Evolutionary conservation across 1,140 invertebrate species (phyloP).

Genomic region (Drosophila pseudoobscura): DNA sequence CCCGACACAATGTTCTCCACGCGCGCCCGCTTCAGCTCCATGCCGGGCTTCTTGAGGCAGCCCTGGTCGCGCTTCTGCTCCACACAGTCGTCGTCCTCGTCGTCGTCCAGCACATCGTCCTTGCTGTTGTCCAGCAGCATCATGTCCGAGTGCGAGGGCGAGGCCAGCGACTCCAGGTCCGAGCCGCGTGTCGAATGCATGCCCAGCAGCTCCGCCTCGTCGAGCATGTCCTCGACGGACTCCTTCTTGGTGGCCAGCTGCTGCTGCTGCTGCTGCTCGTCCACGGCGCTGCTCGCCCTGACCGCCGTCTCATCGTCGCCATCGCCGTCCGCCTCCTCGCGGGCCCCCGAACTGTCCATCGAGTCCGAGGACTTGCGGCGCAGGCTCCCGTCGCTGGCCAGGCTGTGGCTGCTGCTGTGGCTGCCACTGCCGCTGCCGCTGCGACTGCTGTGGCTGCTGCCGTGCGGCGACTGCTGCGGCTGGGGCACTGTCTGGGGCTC

Average conservation of each 20-base stretch:
- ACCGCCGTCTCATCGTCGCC: no score
- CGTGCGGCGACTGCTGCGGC: constrained; percentile 58
- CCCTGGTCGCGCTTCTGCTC: constrained; percentile 55
- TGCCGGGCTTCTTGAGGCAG: constrained; percentile 81
- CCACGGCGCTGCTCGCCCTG: constrained; percentile 19
- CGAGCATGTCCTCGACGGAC: constrained; percentile 74
- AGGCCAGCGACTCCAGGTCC: constrained; percentile 86
- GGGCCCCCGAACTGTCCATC: constrained; percentile 43
- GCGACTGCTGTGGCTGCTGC: constrained; percentile 61
- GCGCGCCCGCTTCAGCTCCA: constrained; percentile 93
- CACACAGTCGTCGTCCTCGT: constrained; percentile 84
- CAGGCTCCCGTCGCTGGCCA: constrained; percentile 60
- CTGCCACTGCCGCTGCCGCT: constrained; percentile 39
- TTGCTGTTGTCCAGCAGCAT: constrained; percentile 86
- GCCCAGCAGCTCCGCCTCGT: constrained; percentile 77
- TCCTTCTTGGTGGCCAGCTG: constrained; percentile 73
- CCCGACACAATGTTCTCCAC: constrained; percentile 97
- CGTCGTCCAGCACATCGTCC: constrained; percentile 86
- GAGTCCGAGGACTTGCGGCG: constrained; percentile 77
- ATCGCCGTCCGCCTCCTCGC: constrained; percentile 36
- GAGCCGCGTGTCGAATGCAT: constrained; percentile 70
- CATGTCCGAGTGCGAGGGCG: constrained; percentile 86
- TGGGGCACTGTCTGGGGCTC: constrained; percentile 57
- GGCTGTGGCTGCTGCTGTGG: constrained; percentile 52
- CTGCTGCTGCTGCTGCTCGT: constrained; percentile 12